These are phyloP conservation scores for Oceanodroma leucorhoa DNA, from an alignment of 2,797 vertebrate genomes.

Conservation along the genomic window DNA sequence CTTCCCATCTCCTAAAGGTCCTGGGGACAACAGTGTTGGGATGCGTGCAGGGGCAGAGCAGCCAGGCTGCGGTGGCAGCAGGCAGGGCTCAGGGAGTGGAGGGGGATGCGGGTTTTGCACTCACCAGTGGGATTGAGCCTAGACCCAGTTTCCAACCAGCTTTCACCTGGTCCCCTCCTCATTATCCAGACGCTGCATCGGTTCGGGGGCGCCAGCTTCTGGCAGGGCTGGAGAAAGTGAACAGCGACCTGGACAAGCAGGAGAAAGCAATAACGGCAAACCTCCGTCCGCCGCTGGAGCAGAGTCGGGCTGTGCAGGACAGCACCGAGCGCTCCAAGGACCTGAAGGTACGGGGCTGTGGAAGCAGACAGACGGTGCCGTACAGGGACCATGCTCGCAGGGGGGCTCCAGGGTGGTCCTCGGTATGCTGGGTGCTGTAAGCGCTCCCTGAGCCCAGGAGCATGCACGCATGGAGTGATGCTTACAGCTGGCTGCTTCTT, in stretches of 20 bases:
- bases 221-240: conserved; percentile 89
- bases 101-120: not conserved
- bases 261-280: conserved; percentile 87
- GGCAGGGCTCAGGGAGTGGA: fast-evolving
- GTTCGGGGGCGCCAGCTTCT: conserved; percentile 91
- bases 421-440: not conserved
- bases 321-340: conserved; percentile 87
- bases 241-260: conserved; percentile 88
- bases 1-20: not conserved
- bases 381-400: fast-evolving
- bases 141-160: not conserved
- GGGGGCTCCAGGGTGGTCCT: not conserved
- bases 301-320: conserved; percentile 88
- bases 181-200: conserved; percentile 79
- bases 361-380: fast-evolving
- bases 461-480: fast-evolving
- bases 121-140: not conserved
- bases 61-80: not conserved
- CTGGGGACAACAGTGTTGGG: not conserved
- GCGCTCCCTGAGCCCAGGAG: not conserved
- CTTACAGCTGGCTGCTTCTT: not conserved
- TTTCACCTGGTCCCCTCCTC: not conserved
- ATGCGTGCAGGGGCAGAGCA: not conserved
- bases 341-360: conserved; percentile 78
- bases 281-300: conserved; percentile 90